Percentiles rank a stretch among this genome's conserved stretches.
phyloP scores from a whole-genome alignment of 2,797 vertebrate genomes.

The Sebastes matsubarae region DNA sequence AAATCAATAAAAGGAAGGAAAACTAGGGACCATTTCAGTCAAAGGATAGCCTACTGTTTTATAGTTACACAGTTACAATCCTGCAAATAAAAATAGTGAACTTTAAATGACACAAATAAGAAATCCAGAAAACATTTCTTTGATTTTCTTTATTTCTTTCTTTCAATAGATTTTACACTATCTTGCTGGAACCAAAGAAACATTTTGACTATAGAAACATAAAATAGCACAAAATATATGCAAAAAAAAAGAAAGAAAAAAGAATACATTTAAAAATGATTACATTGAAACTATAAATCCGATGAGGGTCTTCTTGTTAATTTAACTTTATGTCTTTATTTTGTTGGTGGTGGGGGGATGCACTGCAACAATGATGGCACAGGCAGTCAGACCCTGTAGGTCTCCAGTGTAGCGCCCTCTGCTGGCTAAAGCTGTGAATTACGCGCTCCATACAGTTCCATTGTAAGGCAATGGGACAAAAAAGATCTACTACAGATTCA shows the following conservation, averaged over 20 bases:
- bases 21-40: too few relatives aligned
- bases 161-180: conserved; percentile 83
- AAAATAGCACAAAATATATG: conserved; percentile 83
- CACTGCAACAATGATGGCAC: conserved; percentile 61
- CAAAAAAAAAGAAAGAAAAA: conserved; percentile 44
- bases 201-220: conserved; percentile 82
- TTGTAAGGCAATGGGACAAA: conserved; percentile 60
- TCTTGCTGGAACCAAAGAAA: conserved; percentile 81
- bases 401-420: conserved; percentile 55
- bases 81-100: background rate
- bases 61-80: background rate
- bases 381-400: conserved; percentile 37
- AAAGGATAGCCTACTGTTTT: too few relatives aligned
- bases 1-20: too few relatives aligned
- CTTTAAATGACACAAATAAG: background rate
- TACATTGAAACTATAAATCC: conserved; percentile 73
- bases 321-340: conserved; percentile 31
- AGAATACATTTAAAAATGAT: conserved; percentile 70
- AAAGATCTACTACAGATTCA: conserved; percentile 23
- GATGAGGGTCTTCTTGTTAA: conserved; percentile 59
- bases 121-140: conserved; percentile 14
- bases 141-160: conserved; percentile 81
- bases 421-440: conserved; percentile 56
- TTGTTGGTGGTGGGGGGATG: conserved; percentile 31
- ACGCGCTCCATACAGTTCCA: conserved; percentile 47